Conservation (phyloP, 1,140 invertebrate genomes). For the Armadillidium nasatum region DNA sequence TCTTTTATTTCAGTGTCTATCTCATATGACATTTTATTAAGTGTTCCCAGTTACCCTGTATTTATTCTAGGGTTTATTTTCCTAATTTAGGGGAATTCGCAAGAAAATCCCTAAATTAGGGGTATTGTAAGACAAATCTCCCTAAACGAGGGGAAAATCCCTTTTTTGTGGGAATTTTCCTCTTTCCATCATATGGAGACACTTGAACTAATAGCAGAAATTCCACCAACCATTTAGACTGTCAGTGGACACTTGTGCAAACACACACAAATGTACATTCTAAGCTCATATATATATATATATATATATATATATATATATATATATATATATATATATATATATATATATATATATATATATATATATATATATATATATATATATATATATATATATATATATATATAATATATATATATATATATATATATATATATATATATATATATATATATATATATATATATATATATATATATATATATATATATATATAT, state of each 20-base stretch:
- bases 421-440: too few species aligned
- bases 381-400: too few species aligned
- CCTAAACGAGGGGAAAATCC: slow-evolving; percentile 11
- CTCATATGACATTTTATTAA: background rate
- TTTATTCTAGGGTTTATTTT: slow-evolving; percentile 8
- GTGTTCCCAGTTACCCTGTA: background rate
- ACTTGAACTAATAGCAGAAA: slow-evolving; percentile 10
- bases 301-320: background rate
- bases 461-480: too few species aligned
- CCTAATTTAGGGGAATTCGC: slow-evolving; percentile 7
- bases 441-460: too few species aligned
- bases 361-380: too few species aligned
- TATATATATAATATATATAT: too few species aligned
- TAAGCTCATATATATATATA: background rate
- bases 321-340: too few species aligned
- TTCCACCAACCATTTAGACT: slow-evolving; percentile 9
- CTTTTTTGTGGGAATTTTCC: slow-evolving; percentile 12
- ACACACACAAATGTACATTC: background rate
- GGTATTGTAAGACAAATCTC: slow-evolving; percentile 1
- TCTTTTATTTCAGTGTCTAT: too few species aligned
- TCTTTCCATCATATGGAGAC: slow-evolving; percentile 12
- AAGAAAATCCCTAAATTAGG: slow-evolving; percentile 8
- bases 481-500: too few species aligned
- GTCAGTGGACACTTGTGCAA: slow-evolving; percentile 1
- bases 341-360: too few species aligned